Percentiles rank a stretch among this genome's conserved stretches.
Evolutionary conservation across 1,140 invertebrate species (phyloP).

Genomic region (Aphaenogaster rudis): DNA sequence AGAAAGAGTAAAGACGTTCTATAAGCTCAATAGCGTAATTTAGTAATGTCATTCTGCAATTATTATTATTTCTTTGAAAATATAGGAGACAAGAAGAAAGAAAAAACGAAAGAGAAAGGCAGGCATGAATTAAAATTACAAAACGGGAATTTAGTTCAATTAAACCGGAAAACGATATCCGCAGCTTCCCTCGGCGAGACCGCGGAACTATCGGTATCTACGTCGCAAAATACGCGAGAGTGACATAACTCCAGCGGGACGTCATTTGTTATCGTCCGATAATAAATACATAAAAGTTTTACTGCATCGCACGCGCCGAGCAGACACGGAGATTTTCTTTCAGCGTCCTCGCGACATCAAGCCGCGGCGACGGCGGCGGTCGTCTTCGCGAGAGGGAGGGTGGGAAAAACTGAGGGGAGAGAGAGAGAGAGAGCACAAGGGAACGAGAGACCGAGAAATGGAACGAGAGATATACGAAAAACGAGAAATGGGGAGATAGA

Average conservation of each 20-base stretch:
- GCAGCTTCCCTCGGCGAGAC: not conserved
- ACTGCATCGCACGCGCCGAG: conserved; percentile 69
- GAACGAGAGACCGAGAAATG: conserved; percentile 19
- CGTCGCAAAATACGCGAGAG: not conserved
- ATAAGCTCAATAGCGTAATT: not conserved
- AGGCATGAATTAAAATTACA: not conserved
- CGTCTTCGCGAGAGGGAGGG: not conserved
- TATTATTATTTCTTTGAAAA: not conserved
- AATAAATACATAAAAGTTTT: conserved; percentile 83
- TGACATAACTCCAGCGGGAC: conserved; percentile 29
- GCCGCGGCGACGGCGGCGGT: not conserved
- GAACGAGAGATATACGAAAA: conserved; percentile 10
- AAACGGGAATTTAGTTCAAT: conserved; percentile 6
- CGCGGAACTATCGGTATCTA: not conserved
- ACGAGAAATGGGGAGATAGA: conserved; percentile 37
- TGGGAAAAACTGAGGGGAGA: conserved; percentile 3
- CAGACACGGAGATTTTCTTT: conserved; percentile 45
- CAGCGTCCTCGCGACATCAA: not conserved
- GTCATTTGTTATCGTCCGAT: conserved; percentile 79
- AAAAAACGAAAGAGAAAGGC: not conserved
- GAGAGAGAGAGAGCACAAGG: conserved; percentile 19
- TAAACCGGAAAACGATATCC: not conserved
- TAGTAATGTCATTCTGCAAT: not conserved
- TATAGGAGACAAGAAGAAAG: not conserved
- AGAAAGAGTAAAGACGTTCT: not conserved